phyloP scores from a whole-genome alignment of 2,888 invertebrate genomes.

The Cremastobaeus sp. region DNA sequence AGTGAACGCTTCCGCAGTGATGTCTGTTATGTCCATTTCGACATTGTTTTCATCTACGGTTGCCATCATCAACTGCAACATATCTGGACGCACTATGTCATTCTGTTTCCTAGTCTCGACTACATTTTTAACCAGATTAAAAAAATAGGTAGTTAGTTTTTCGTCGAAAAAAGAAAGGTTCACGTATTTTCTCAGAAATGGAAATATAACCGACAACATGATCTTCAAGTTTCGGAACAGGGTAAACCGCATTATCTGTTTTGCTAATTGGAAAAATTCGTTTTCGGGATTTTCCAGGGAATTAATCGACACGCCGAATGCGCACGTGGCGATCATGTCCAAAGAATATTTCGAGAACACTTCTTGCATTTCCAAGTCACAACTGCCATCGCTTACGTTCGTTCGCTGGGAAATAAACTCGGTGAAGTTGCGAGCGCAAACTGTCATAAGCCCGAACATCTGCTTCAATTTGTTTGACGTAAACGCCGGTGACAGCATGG shows the following conservation, averaged over 20 bases:
- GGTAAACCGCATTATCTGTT: constrained; percentile 31
- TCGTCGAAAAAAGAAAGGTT: constrained; percentile 26
- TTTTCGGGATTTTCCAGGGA: constrained; percentile 65
- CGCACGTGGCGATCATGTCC: constrained; percentile 71
- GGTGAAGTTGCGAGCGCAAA: constrained; percentile 69
- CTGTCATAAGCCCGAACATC: constrained; percentile 79
- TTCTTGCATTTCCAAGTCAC: constrained; percentile 70
- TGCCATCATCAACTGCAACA: constrained; percentile 64
- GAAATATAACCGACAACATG: background rate
- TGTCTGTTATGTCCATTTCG: constrained; percentile 68
- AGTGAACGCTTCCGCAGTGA: constrained; percentile 77
- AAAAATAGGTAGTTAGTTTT: constrained; percentile 43
- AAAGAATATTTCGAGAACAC: constrained; percentile 60
- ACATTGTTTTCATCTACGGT: constrained; percentile 36
- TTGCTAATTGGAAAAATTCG: constrained; percentile 65
- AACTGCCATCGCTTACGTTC: constrained; percentile 15
- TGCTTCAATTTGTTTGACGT: constrained; percentile 81
- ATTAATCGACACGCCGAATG: constrained; percentile 65
- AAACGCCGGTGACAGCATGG: constrained; percentile 80
- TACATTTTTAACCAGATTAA: constrained; percentile 27
- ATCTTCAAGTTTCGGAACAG: constrained; percentile 51
- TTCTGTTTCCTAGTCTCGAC: constrained; percentile 51
- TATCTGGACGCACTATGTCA: constrained; percentile 58
- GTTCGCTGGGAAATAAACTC: constrained; percentile 63
- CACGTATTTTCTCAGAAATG: constrained; percentile 10